A percentile compares a stretch with the other conserved stretches of the same genome.
These are phyloP conservation scores for Watsonalla binaria DNA, from an alignment of 2,888 invertebrate species.

Conservation along the genomic window DNA sequence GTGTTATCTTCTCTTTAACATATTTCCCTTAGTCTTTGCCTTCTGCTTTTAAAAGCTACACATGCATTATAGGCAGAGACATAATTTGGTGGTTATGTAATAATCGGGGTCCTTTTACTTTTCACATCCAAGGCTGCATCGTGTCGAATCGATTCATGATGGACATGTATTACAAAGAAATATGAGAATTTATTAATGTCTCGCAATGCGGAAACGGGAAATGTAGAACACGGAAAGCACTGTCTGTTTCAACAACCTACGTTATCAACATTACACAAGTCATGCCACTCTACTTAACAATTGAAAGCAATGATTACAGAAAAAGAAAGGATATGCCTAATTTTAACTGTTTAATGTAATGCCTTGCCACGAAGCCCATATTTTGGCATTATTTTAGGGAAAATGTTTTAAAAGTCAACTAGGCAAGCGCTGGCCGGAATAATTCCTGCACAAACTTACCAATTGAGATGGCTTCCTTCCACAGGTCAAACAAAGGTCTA, in stretches of 20 bases:
- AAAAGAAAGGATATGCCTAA: too few species aligned
- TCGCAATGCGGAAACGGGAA: conserved; percentile 23
- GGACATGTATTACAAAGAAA: background rate
- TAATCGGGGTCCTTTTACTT: conserved; percentile 12
- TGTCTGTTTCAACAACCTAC: background rate
- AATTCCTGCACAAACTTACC: background rate
- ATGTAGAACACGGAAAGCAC: background rate
- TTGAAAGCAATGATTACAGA: background rate
- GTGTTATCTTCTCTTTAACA: too few species aligned
- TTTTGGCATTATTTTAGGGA: too few species aligned
- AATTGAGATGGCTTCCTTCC: background rate
- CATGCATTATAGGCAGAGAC: too few species aligned
- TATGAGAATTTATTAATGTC: conserved; percentile 3
- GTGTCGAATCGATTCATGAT: conserved; percentile 4
- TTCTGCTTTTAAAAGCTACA: too few species aligned
- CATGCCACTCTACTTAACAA: conserved; percentile 4
- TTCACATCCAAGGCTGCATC: conserved; percentile 26
- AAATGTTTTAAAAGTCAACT: too few species aligned
- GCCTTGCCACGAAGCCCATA: too few species aligned
- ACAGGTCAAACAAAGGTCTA: background rate
- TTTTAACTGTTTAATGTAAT: too few species aligned
- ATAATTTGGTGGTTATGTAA: too few species aligned
- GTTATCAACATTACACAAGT: conserved; percentile 4
- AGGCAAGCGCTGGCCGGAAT: too few species aligned
- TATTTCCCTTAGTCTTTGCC: too few species aligned